A percentile compares a stretch with the other conserved stretches of the same genome.
Conservation (phyloP, 2,113 vertebrate genomes). For the Diglossa brunneiventris region DNA sequence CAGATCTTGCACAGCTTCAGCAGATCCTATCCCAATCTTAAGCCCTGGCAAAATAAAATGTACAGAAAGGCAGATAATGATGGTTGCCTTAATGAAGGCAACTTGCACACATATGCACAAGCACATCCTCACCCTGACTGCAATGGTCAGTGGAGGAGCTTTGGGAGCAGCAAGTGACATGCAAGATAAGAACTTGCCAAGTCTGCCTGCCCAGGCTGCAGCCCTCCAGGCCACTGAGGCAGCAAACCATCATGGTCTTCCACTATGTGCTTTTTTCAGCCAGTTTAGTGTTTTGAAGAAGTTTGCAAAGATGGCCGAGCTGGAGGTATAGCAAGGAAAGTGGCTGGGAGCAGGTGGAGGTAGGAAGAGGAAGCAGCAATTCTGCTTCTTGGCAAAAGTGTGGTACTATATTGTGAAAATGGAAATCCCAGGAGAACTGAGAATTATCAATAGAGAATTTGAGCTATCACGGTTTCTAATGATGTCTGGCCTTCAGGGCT, state of each 20-base stretch:
- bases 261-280: background rate
- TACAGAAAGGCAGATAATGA: background rate
- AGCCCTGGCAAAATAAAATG: background rate
- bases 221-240: background rate
- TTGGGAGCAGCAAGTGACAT: background rate
- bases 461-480: background rate
- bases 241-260: background rate
- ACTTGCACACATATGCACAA: background rate
- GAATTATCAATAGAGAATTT: background rate
- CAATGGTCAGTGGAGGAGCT: background rate
- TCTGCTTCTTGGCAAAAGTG: background rate
- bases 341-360: background rate
- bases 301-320: background rate
- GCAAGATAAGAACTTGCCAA: background rate
- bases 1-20: background rate
- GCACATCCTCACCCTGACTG: accelerated
- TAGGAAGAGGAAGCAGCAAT: background rate
- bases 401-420: background rate
- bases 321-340: background rate
- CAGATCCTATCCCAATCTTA: background rate
- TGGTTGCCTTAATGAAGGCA: background rate
- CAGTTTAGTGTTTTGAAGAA: background rate
- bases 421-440: background rate
- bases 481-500: background rate
- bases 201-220: background rate